These are phyloP conservation scores for Pedionomus torquatus DNA, from an alignment of 2,113 vertebrate species.

Conservation along the genomic window DNA sequence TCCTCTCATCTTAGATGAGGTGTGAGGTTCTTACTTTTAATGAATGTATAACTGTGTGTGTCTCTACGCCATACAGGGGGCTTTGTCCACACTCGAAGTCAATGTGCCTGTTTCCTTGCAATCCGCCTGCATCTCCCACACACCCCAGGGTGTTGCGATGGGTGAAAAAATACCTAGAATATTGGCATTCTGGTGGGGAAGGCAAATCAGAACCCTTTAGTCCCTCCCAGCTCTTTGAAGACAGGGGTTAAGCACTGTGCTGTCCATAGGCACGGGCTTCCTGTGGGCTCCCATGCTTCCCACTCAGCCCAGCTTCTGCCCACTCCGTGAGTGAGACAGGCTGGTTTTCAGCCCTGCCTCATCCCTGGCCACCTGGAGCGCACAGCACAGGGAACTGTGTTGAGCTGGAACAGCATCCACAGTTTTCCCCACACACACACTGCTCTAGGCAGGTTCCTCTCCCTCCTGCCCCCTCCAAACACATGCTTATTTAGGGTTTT, in stretches of 20 bases:
- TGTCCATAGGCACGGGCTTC: not conserved
- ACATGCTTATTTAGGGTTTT: not conserved
- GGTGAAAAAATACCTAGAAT: too few species aligned
- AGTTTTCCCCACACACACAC: not conserved
- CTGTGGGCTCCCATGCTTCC: fast-evolving
- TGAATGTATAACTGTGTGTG: not conserved
- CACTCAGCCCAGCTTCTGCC: not conserved
- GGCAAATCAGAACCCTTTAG: not conserved
- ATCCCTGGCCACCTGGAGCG: not conserved
- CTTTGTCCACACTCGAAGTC: not conserved
- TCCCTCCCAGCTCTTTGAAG: not conserved
- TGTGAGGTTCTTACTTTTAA: not conserved
- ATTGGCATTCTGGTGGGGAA: not conserved
- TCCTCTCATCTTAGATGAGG: not conserved
- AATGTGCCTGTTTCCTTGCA: not conserved
- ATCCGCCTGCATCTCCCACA: not conserved
- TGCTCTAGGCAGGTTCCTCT: not conserved
- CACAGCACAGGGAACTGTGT: fast-evolving
- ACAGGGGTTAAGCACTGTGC: fast-evolving
- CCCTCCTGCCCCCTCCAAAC: not conserved
- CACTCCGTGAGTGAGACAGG: fast-evolving
- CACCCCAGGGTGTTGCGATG: not conserved
- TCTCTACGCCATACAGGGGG: not conserved
- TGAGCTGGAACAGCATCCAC: not conserved
- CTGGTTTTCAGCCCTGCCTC: not conserved